phyloP scores from a whole-genome alignment of 2,888 invertebrate species.

The Aethes cnicana region DNA sequence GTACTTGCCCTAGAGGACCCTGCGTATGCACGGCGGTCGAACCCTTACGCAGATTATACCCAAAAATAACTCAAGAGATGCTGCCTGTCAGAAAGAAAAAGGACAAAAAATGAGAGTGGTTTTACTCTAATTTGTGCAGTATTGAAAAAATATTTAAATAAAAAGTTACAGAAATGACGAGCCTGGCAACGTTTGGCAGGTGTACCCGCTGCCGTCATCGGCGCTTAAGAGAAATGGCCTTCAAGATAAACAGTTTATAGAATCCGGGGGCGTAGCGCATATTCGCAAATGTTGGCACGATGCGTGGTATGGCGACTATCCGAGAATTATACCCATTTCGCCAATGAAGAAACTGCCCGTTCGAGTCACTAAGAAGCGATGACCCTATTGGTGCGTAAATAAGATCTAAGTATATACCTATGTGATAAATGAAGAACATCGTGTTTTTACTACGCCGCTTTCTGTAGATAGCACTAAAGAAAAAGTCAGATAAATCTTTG shows the following conservation, averaged over 20 bases:
- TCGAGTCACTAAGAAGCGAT: constrained; percentile 53
- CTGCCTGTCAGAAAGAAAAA: constrained; percentile 55
- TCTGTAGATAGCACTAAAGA: no score
- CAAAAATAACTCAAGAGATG: constrained; percentile 63
- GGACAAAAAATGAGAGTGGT: constrained; percentile 44
- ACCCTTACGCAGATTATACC: constrained; percentile 54
- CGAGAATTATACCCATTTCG: constrained; percentile 56
- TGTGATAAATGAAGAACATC: no score
- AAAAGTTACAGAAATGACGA: constrained; percentile 6
- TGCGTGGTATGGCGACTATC: constrained; percentile 54
- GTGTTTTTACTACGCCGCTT: no score
- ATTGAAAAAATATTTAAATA: neutral
- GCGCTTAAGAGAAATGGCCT: constrained; percentile 70
- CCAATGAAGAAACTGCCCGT: constrained; percentile 65
- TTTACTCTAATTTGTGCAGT: neutral
- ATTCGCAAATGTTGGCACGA: constrained; percentile 66
- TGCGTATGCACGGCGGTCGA: constrained; percentile 58
- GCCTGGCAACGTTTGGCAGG: constrained; percentile 53
- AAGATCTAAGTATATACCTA: no score
- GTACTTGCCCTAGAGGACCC: constrained; percentile 35
- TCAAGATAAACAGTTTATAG: constrained; percentile 66
- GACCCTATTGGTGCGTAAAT: constrained; percentile 49
- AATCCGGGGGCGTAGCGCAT: constrained; percentile 65
- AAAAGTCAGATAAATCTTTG: neutral
- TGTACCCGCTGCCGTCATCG: constrained; percentile 63